phyloP scores from a whole-genome alignment of 2,113 vertebrate species.

The Condylura cristata region DNA sequence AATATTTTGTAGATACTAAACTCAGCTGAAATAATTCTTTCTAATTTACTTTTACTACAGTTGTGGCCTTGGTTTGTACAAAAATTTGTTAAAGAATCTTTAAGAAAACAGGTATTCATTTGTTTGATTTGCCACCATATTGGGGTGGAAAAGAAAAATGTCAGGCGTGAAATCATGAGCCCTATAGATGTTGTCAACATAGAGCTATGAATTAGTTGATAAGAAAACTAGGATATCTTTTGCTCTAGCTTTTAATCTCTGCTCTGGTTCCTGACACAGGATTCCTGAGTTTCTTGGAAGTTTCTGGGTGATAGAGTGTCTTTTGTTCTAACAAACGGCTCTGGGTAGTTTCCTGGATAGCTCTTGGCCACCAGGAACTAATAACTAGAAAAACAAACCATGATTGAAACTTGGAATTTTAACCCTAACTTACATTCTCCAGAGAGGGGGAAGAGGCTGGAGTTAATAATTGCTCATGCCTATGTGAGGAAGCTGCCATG shows the following conservation, averaged over 20 bases:
- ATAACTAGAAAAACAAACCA: neutral
- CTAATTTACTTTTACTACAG: slow-evolving; percentile 49
- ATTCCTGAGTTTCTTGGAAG: neutral
- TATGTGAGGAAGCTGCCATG: neutral
- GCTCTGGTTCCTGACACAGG: no score
- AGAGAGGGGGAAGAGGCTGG: neutral
- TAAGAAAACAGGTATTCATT: slow-evolving; percentile 68
- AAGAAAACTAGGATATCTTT: neutral
- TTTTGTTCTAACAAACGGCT: neutral
- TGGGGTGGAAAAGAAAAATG: slow-evolving; percentile 77
- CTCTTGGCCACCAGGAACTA: neutral
- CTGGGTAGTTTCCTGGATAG: neutral
- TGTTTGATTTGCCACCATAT: slow-evolving; percentile 70
- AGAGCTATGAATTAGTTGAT: slow-evolving; percentile 57
- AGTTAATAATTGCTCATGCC: neutral
- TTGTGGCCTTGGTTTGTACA: slow-evolving; percentile 69
- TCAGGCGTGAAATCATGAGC: slow-evolving; percentile 64
- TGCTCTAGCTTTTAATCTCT: neutral
- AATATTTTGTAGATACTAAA: slow-evolving; percentile 49
- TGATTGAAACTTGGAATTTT: neutral
- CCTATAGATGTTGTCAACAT: slow-evolving; percentile 65
- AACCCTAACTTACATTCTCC: neutral
- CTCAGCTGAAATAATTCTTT: slow-evolving; percentile 8
- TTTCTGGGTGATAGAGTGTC: neutral
- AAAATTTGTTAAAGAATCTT: slow-evolving; percentile 65